Percentiles rank a stretch among this genome's conserved stretches.
These are phyloP conservation scores for Callinectes sapidus DNA, from an alignment of 2,888 invertebrate genomes.

Conservation along the genomic window DNA sequence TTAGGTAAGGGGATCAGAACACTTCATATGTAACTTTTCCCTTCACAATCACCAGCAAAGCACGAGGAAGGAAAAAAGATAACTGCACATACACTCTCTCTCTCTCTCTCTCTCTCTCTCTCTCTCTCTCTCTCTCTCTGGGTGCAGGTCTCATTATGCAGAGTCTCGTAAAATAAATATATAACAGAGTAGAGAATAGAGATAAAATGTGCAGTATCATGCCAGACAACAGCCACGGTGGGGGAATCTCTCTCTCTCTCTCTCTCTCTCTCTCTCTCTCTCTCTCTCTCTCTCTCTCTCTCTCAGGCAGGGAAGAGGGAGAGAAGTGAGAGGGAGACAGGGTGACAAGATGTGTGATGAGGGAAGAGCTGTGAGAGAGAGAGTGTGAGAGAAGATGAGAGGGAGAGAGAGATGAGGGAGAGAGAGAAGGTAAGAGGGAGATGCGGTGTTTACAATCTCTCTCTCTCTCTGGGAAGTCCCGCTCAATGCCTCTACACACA, in stretches of 20 bases:
- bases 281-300: constrained; percentile 25
- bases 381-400: background rate
- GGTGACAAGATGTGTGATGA: background rate
- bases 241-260: background rate
- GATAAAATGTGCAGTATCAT: constrained; percentile 9
- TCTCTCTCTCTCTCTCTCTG: no score
- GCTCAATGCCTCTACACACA: background rate
- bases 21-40: no score
- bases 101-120: no score
- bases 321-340: background rate
- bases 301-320: background rate
- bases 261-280: constrained; percentile 25
- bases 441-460: constrained; percentile 4
- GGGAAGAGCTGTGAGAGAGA: background rate
- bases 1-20: background rate
- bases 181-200: constrained; percentile 20
- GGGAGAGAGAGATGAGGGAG: background rate
- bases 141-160: background rate
- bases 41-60: no score
- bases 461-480: constrained; percentile 21
- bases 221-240: background rate
- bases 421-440: background rate
- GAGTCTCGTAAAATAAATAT: constrained; percentile 20
- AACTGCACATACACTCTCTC: no score
- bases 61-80: no score